phyloP scores from a whole-genome alignment of 2,888 invertebrate species.

The Drosophila parthenogenetica region DNA sequence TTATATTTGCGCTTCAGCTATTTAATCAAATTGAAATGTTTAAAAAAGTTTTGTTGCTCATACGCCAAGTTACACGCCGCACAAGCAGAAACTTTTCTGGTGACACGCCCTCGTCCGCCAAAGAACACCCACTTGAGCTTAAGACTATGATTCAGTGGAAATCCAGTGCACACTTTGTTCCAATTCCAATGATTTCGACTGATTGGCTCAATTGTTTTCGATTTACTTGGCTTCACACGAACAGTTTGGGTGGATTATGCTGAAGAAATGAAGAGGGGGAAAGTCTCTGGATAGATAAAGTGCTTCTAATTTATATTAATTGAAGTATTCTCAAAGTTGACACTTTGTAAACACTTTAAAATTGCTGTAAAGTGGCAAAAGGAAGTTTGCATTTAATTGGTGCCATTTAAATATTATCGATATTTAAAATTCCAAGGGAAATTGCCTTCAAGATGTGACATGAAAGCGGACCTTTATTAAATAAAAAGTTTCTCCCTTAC shows the following conservation, averaged over 20 bases:
- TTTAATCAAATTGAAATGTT: conserved; percentile 70
- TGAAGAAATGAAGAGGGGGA: not conserved
- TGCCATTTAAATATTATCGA: conserved; percentile 37
- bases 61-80: conserved; percentile 35
- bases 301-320: conserved; percentile 66
- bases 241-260: conserved; percentile 12
- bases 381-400: conserved; percentile 30
- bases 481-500: conserved; percentile 31
- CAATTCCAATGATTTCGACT: conserved; percentile 68
- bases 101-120: conserved; percentile 43
- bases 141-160: conserved; percentile 67
- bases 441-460: conserved; percentile 14
- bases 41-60: conserved; percentile 29
- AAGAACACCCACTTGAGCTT: conserved; percentile 20
- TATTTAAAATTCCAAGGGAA: conserved; percentile 40
- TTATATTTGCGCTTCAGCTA: conserved; percentile 28
- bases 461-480: conserved; percentile 51
- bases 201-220: conserved; percentile 79
- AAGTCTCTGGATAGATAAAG: conserved; percentile 48
- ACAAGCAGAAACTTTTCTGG: conserved; percentile 36
- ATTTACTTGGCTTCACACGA: conserved; percentile 39
- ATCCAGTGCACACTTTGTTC: conserved; percentile 64
- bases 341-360: conserved; percentile 32
- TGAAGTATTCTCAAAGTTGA: conserved; percentile 43
- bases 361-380: conserved; percentile 8